Conservation (phyloP, 2,113 vertebrate genomes). For the Passer domesticus region DNA sequence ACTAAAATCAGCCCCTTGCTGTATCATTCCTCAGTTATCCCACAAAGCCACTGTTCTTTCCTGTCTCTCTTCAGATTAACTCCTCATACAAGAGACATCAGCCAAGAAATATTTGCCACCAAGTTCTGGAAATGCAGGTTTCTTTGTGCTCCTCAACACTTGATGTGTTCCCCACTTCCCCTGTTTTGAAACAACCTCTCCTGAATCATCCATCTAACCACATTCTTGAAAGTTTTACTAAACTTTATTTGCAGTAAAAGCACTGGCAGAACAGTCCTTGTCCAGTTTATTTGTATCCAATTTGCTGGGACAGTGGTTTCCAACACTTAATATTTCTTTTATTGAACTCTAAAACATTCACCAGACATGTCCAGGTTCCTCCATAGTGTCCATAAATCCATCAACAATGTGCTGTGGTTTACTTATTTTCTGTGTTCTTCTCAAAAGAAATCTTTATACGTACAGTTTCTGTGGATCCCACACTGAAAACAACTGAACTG, state of each 20-base stretch:
- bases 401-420: not conserved
- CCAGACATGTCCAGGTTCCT: not conserved
- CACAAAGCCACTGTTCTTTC: not conserved
- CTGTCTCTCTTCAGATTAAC: not conserved
- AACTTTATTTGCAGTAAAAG: not conserved
- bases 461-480: not conserved
- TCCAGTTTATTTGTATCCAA: not conserved
- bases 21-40: not conserved
- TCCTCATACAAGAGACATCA: not conserved
- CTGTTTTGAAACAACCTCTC: not conserved
- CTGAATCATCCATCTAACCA: not conserved
- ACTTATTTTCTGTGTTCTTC: not conserved
- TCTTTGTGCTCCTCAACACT: not conserved
- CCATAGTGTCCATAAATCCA: not conserved
- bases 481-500: not conserved
- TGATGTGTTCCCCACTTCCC: not conserved
- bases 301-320: not conserved
- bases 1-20: not conserved
- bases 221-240: not conserved
- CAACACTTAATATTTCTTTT: not conserved
- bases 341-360: not conserved
- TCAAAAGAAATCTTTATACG: not conserved
- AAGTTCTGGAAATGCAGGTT: not conserved
- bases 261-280: not conserved
- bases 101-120: not conserved